These are phyloP conservation scores for Zaprionus bogoriensis DNA, from an alignment of 2,888 invertebrate genomes.

Conservation along the genomic window DNA sequence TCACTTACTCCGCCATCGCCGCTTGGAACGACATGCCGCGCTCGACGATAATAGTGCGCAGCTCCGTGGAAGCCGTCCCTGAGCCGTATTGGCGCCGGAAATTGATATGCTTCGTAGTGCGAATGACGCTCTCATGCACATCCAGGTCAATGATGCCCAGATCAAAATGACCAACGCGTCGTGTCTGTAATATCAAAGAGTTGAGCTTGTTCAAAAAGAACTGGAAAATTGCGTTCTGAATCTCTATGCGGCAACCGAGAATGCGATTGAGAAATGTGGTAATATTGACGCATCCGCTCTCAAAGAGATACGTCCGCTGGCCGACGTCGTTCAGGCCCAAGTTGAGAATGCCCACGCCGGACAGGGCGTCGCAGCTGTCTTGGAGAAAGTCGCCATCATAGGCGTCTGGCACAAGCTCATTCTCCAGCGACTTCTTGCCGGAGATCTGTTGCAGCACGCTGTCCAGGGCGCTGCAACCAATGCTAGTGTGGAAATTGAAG, in stretches of 20 bases:
- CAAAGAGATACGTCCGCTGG: conserved; percentile 85
- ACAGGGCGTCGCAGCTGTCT: conserved; percentile 81
- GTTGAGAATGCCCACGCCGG: conserved; percentile 86
- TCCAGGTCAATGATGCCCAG: conserved; percentile 95
- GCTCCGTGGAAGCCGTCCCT: conserved; percentile 94
- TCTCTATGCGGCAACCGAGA: conserved; percentile 96
- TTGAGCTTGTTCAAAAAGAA: conserved; percentile 97
- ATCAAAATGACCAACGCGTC: conserved; percentile 96
- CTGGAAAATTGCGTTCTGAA: conserved; percentile 97
- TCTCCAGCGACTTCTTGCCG: conserved; percentile 92
- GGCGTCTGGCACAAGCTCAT: conserved; percentile 91
- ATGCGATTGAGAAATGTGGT: conserved; percentile 98
- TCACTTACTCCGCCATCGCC: conserved; percentile 88
- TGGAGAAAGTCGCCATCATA: conserved; percentile 95
- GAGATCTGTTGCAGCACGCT: conserved; percentile 97
- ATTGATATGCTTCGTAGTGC: conserved; percentile 90
- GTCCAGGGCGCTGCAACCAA: conserved; percentile 95
- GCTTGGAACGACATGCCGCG: conserved; percentile 93
- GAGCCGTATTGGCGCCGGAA: conserved; percentile 94
- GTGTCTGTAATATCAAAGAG: conserved; percentile 94
- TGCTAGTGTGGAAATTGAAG: conserved; percentile 99
- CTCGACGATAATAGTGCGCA: conserved; percentile 96
- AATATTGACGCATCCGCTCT: conserved; percentile 97
- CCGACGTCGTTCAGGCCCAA: conserved; percentile 87
- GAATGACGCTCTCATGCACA: conserved; percentile 93